Conservation (phyloP, 2,113 vertebrate genomes). For the Euleptes europaea region DNA sequence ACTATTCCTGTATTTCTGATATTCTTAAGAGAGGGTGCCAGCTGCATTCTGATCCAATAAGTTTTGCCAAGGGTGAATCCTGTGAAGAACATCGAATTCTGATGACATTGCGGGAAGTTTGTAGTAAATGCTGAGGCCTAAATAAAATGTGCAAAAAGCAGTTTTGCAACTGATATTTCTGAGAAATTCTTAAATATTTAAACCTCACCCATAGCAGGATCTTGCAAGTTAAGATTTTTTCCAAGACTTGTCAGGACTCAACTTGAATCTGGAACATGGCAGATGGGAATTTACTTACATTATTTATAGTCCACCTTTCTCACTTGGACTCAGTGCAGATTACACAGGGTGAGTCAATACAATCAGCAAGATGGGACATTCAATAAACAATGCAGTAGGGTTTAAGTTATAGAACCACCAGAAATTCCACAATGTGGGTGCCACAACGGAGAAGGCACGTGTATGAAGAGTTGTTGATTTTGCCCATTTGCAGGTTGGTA, state of each 20-base stretch:
- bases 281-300: background rate
- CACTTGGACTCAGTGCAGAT: too few species aligned
- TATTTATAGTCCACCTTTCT: too few species aligned
- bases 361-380: too few species aligned
- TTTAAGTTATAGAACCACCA: too few species aligned
- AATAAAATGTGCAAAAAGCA: background rate
- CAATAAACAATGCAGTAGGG: too few species aligned
- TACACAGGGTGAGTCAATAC: too few species aligned
- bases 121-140: background rate
- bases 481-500: too few species aligned
- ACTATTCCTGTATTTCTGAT: constrained; percentile 2
- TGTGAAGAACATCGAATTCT: constrained; percentile 8
- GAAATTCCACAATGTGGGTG: too few species aligned
- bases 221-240: background rate
- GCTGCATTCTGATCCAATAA: background rate
- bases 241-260: background rate
- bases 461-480: too few species aligned
- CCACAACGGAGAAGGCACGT: too few species aligned
- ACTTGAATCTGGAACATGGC: background rate
- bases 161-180: constrained; percentile 9
- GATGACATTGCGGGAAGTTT: background rate
- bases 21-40: background rate
- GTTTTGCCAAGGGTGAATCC: constrained; percentile 9
- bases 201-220: background rate
- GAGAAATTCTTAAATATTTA: background rate